Conservation (phyloP, 2,888 invertebrate species). For the Napeogenes inachia region DNA sequence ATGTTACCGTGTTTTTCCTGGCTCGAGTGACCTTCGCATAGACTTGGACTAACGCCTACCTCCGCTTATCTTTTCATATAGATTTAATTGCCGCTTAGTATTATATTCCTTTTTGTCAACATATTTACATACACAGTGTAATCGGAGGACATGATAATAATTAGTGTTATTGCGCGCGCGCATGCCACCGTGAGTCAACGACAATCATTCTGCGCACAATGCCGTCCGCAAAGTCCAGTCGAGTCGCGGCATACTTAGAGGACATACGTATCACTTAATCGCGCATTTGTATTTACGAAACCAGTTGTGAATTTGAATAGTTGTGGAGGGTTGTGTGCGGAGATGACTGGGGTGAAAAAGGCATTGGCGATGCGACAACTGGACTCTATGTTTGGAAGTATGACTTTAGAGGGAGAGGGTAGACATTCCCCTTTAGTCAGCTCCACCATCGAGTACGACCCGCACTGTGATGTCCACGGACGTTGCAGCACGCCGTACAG, state of each 20-base stretch:
- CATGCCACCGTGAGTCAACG: slow-evolving; percentile 68
- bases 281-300: slow-evolving; percentile 36
- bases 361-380: slow-evolving; percentile 83
- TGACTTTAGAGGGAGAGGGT: slow-evolving; percentile 76
- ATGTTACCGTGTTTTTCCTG: slow-evolving; percentile 19
- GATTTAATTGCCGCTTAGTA: slow-evolving; percentile 45
- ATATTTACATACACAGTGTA: slow-evolving; percentile 64
- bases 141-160: slow-evolving; percentile 66
- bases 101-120: slow-evolving; percentile 70
- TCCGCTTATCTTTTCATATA: slow-evolving; percentile 55
- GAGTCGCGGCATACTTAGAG: slow-evolving; percentile 70
- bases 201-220: slow-evolving; percentile 70
- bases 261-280: slow-evolving; percentile 69
- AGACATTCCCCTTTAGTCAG: slow-evolving; percentile 65
- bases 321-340: slow-evolving; percentile 36
- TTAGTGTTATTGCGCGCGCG: slow-evolving; percentile 66
- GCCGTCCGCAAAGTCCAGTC: slow-evolving; percentile 70
- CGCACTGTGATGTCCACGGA: slow-evolving; percentile 85
- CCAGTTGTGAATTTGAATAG: slow-evolving; percentile 47
- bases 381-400: slow-evolving; percentile 83
- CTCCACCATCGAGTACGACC: slow-evolving; percentile 76
- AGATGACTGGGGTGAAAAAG: slow-evolving; percentile 77
- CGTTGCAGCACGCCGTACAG: slow-evolving; percentile 65
- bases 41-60: slow-evolving; percentile 59
- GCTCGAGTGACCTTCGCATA: slow-evolving; percentile 47